Evolutionary conservation across 2,113 vertebrate genomes (phyloP).

Genomic region (Aythya baeri): DNA sequence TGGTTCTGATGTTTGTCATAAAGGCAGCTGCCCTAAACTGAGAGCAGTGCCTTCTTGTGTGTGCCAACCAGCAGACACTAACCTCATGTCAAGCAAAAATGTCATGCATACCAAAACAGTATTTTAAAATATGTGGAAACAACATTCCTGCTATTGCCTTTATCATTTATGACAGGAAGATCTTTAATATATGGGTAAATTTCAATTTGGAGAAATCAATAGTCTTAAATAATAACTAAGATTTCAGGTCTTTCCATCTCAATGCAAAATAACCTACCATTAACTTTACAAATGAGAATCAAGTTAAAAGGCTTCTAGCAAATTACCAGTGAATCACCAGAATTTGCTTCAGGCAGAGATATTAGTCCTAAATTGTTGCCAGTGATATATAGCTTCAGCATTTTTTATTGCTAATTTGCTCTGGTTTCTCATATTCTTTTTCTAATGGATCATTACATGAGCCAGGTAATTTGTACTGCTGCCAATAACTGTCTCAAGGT

Average conservation of each 20-base stretch:
- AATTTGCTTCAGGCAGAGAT: constrained; percentile 54
- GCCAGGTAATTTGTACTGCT: constrained; percentile 38
- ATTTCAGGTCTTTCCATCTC: constrained; percentile 57
- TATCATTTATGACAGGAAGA: background rate
- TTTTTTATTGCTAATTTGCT: constrained; percentile 55
- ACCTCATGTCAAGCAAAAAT: background rate
- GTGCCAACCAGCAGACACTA: background rate
- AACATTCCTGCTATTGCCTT: background rate
- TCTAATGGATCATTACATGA: constrained; percentile 53
- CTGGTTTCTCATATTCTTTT: constrained; percentile 49
- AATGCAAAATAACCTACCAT: constrained; percentile 53
- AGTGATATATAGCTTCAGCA: constrained; percentile 42
- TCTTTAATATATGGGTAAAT: constrained; percentile 19
- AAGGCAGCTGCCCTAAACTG: background rate
- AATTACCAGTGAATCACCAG: constrained; percentile 65
- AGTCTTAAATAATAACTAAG: constrained; percentile 54
- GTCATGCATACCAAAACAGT: background rate
- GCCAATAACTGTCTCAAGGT: constrained; percentile 50
- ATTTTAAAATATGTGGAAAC: background rate
- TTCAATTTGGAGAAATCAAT: constrained; percentile 44
- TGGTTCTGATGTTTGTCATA: background rate
- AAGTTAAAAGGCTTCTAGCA: constrained; percentile 65
- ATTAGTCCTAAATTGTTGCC: constrained; percentile 51
- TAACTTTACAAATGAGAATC: constrained; percentile 65
- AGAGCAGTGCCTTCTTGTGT: background rate